A percentile compares a stretch with the other conserved stretches of the same genome.
Conservation (phyloP, 92 coral and sea anemone species). For the Paramuricea clavata region DNA sequence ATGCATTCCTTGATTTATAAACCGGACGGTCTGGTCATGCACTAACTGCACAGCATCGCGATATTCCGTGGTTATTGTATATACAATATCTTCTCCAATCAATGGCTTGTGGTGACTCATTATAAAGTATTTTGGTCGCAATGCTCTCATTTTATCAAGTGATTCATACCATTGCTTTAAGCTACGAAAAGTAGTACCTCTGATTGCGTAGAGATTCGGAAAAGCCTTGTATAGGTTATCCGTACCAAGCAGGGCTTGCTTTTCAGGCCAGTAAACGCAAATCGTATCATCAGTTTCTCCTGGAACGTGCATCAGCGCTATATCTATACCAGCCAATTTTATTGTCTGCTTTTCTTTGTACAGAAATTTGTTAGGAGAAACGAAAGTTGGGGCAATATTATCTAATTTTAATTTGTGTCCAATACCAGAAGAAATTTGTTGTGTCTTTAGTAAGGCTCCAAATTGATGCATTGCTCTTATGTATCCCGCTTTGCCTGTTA, state of each 20-base stretch:
- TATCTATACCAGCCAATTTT: not conserved
- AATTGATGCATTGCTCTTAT: too few relatives aligned
- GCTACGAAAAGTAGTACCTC: slow-evolving; percentile 18
- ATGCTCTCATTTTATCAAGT: not conserved
- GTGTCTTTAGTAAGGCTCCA: too few relatives aligned
- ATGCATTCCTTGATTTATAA: not conserved
- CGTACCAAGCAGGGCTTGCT: not conserved
- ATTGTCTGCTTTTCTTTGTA: not conserved
- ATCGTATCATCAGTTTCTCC: not conserved
- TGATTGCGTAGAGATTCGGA: slow-evolving; percentile 16
- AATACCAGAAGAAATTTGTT: too few relatives aligned
- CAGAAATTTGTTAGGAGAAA: not conserved
- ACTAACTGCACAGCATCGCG: slow-evolving; percentile 32
- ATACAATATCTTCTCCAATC: not conserved
- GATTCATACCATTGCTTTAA: not conserved
- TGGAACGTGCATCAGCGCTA: not conserved
- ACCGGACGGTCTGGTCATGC: slow-evolving; percentile 28
- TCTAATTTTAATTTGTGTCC: not conserved
- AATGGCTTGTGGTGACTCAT: not conserved
- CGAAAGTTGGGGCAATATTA: not conserved
- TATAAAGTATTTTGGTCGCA: not conserved
- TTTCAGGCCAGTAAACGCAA: not conserved
- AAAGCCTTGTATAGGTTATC: slow-evolving; percentile 27
- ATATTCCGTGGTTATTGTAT: not conserved
- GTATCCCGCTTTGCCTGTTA: too few relatives aligned